phyloP scores from a whole-genome alignment of 2,888 invertebrate species.

The Syritta pipiens region DNA sequence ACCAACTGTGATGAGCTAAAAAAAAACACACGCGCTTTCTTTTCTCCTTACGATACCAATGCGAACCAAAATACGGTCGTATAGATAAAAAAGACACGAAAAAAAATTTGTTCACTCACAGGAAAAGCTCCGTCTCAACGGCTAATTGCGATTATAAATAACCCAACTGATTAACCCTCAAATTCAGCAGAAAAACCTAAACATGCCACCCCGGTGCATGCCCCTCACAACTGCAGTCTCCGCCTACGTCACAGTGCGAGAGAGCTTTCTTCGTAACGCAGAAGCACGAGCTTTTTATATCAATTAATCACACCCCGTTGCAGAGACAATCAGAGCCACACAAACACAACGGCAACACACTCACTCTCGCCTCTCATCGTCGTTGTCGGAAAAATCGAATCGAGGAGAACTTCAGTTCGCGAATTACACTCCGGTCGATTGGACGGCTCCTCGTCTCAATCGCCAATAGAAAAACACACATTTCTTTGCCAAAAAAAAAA shows the following conservation, averaged over 20 bases:
- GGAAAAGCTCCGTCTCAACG: slow-evolving; percentile 14
- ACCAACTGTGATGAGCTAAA: background rate
- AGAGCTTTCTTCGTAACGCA: slow-evolving; percentile 3
- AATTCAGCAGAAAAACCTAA: slow-evolving; percentile 15
- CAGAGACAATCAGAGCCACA: too few relatives aligned
- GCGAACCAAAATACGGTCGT: slow-evolving; percentile 1
- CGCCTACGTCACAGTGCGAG: background rate
- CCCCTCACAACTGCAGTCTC: background rate
- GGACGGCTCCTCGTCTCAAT: slow-evolving; percentile 44
- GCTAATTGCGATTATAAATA: slow-evolving; percentile 6
- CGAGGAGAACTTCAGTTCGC: slow-evolving; percentile 50
- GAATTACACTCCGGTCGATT: slow-evolving; percentile 49
- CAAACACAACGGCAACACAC: background rate
- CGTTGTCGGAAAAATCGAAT: slow-evolving; percentile 41
- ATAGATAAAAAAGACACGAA: background rate
- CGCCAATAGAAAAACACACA: slow-evolving; percentile 2
- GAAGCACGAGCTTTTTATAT: slow-evolving; percentile 5
- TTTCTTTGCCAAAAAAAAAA: slow-evolving; percentile 13
- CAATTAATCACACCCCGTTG: background rate
- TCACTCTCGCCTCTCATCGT: slow-evolving; percentile 5
- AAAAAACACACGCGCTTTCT: slow-evolving; percentile 11
- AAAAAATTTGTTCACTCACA: background rate
- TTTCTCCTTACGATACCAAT: background rate
- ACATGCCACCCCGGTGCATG: slow-evolving; percentile 40
- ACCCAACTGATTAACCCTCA: background rate